Evolutionary conservation across 2,888 invertebrate genomes (phyloP), one percentile per base, ranked within the genome.

Genomic region (Camptogramma bilineatum): DNA sequence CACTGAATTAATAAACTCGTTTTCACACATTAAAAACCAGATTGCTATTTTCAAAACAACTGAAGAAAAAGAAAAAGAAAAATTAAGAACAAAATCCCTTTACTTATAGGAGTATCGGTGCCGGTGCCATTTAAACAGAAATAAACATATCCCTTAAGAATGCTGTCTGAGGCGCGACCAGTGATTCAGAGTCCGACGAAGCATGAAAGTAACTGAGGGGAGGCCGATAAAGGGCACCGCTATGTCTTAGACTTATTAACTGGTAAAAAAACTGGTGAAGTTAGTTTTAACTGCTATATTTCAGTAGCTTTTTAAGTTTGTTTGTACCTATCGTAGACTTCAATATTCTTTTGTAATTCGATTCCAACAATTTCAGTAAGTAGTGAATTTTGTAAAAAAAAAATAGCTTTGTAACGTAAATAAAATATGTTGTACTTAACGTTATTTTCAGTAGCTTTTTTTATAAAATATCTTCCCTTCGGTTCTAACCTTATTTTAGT

Each of bases 141-240:
- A 65, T 69, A 69, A 64, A 68, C 55, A 65, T 62, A 68, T 68
- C 72, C 76, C 77, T 76, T 80, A 76, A 78, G 75, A 69, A 77
- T 74, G 62, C 69, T 65, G 81, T 82, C 79, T 81, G 78, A 85
- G 82, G 83, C 82, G 85, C 84, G 84, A 83, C 83, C 79, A 76
- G 72, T 90, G 90, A 91, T 77, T 90, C 89, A 88, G 82, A 70
- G 78, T 74, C 70, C 87, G 84, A 80, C 85, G 82, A 83, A 78
- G 90, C 91, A 87, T 88, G 83, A 87, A 87, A 78, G 71, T 67
- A 77, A 77, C 75, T 77, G 79, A 82, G 85, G 87, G 89, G 88
- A 85, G 88, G 86, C 89, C 87, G 74, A 75, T 28, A 28, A 82
- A 84, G 87, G 87, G 81, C 87, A 81, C 81, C 76, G 68, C n/a